These are phyloP conservation scores for Papilio machaon DNA, from an alignment of 1,140 invertebrate species.

Conservation along the genomic window DNA sequence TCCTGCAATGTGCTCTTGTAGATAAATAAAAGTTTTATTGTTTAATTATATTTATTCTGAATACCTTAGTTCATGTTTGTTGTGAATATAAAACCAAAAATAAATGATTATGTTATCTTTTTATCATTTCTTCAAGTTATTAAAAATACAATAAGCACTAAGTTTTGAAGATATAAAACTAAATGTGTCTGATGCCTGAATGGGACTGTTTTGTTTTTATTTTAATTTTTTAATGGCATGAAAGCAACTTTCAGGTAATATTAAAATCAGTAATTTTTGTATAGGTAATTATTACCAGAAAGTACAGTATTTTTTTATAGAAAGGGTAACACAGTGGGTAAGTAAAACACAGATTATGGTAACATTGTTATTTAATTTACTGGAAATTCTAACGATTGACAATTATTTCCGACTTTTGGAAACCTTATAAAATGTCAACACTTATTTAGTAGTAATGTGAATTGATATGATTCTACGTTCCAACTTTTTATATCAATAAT, in stretches of 20 bases:
- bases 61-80: conserved; percentile 25
- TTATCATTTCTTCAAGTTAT: neutral
- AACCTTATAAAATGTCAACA: conserved; percentile 78
- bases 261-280: too few species aligned
- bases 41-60: conserved; percentile 42
- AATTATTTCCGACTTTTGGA: conserved; percentile 73
- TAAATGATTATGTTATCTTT: conserved; percentile 19
- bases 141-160: neutral
- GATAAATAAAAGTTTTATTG: conserved; percentile 69
- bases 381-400: conserved; percentile 80
- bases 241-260: too few species aligned
- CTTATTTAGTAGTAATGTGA: conserved; percentile 71
- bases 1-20: conserved; percentile 66
- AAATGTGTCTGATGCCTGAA: too few species aligned
- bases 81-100: conserved; percentile 25
- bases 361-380: conserved; percentile 81
- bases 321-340: too few species aligned
- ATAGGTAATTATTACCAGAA: too few species aligned
- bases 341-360: conserved; percentile 67
- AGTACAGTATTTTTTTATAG: too few species aligned
- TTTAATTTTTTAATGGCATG: too few species aligned
- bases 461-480: conserved; percentile 76
- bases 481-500: conserved; percentile 39
- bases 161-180: neutral
- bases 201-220: too few species aligned